A percentile compares a stretch with the other conserved stretches of the same genome.
These are phyloP conservation scores for Priocnemis perturbator DNA, from an alignment of 2,888 invertebrate genomes.

Conservation along the genomic window DNA sequence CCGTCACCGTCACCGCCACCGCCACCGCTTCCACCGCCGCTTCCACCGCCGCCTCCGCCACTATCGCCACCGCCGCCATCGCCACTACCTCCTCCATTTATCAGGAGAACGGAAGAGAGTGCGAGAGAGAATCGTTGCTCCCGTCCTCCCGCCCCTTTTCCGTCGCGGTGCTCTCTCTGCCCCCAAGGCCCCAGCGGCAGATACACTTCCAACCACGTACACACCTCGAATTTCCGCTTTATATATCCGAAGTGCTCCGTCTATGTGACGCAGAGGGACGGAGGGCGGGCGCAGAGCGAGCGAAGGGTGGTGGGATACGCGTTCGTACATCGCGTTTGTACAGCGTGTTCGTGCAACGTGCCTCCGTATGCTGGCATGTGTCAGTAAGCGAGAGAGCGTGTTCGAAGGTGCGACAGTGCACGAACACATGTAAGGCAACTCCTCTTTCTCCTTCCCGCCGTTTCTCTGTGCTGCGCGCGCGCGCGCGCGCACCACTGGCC, in stretches of 20 bases:
- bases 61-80: not conserved
- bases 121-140: constrained; percentile 3
- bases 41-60: constrained; percentile 24
- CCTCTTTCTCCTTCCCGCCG: not conserved
- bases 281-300: too few species aligned
- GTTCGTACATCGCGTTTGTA: constrained; percentile 14
- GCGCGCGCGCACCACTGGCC: not conserved
- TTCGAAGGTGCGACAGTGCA: constrained; percentile 3
- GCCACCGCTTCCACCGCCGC: constrained; percentile 24
- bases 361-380: not conserved
- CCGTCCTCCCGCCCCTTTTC: constrained; percentile 7
- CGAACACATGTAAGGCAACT: constrained; percentile 5
- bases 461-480: not conserved
- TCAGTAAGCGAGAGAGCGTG: constrained; percentile 1
- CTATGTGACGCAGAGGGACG: constrained; percentile 22
- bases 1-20: not conserved
- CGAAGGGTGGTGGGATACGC: not conserved
- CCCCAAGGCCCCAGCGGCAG: constrained; percentile 33
- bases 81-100: constrained; percentile 21
- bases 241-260: constrained; percentile 55
- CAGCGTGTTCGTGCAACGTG: too few species aligned
- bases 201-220: constrained; percentile 67
- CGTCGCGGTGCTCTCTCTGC: constrained; percentile 1
- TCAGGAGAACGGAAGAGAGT: too few species aligned
- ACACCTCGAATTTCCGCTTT: constrained; percentile 69